A percentile compares a stretch with the other conserved stretches of the same genome.
phyloP scores from a whole-genome alignment of 2,888 invertebrate genomes.

The Pristionchus mayeri region DNA sequence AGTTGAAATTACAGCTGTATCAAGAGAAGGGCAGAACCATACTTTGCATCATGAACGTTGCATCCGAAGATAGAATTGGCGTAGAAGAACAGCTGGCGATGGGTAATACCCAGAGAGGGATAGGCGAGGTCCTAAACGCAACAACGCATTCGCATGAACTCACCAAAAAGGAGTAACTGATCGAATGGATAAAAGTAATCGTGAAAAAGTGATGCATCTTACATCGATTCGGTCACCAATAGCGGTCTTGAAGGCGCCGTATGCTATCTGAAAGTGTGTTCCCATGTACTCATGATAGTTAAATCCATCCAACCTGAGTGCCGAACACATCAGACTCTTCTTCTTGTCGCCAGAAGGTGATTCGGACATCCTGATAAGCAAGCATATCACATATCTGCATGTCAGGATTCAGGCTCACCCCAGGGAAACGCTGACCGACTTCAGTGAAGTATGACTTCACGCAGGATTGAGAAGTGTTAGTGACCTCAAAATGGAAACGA shows the following conservation, averaged over 20 bases:
- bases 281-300: neutral
- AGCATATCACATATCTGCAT: too few relatives aligned
- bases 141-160: too few relatives aligned
- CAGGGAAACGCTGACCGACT: neutral
- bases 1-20: neutral
- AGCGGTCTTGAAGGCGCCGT: neutral
- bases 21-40: neutral
- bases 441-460: neutral
- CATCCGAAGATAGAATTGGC: conserved; percentile 28
- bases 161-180: neutral
- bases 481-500: neutral
- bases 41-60: neutral
- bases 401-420: neutral
- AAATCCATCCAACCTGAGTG: neutral
- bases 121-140: neutral
- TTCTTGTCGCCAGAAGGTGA: neutral
- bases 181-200: neutral
- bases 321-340: neutral
- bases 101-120: neutral
- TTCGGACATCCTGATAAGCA: neutral
- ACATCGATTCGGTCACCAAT: neutral
- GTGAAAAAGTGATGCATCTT: neutral
- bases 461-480: neutral
- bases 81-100: conserved; percentile 4
- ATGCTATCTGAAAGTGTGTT: neutral